Percentiles rank a stretch among this genome's conserved stretches.
These are phyloP conservation scores for Aricia artaxerxes DNA, from an alignment of 2,888 invertebrate genomes.

Conservation along the genomic window DNA sequence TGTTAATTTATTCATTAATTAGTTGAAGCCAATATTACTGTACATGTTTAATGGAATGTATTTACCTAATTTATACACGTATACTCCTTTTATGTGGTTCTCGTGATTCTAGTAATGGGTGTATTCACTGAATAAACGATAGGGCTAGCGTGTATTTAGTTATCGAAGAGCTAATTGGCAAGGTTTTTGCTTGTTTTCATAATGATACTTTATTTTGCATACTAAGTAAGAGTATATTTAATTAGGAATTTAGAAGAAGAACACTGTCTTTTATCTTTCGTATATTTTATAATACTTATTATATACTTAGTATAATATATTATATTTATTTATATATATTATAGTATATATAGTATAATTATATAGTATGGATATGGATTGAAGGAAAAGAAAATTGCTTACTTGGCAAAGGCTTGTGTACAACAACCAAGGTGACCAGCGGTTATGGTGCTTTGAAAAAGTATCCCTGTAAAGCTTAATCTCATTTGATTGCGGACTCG, in stretches of 20 bases:
- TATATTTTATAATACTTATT: no score
- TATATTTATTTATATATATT: no score
- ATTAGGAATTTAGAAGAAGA: no score
- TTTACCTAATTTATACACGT: slow-evolving; percentile 27
- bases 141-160: neutral
- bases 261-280: no score
- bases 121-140: neutral
- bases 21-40: neutral
- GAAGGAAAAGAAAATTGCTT: no score
- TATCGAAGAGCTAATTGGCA: neutral
- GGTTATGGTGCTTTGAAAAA: neutral
- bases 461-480: neutral
- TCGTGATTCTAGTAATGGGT: neutral
- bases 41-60: slow-evolving; percentile 25
- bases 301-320: no score
- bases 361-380: no score
- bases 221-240: no score
- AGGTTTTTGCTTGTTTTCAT: neutral
- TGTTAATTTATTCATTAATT: slow-evolving; percentile 26
- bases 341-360: no score
- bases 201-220: no score
- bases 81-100: slow-evolving; percentile 10
- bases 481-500: neutral
- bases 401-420: no score
- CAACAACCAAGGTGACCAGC: neutral